Base-by-base conservation (phyloP, 2,797 vertebrate species). In the Lepilemur septentrionalis region DNA sequence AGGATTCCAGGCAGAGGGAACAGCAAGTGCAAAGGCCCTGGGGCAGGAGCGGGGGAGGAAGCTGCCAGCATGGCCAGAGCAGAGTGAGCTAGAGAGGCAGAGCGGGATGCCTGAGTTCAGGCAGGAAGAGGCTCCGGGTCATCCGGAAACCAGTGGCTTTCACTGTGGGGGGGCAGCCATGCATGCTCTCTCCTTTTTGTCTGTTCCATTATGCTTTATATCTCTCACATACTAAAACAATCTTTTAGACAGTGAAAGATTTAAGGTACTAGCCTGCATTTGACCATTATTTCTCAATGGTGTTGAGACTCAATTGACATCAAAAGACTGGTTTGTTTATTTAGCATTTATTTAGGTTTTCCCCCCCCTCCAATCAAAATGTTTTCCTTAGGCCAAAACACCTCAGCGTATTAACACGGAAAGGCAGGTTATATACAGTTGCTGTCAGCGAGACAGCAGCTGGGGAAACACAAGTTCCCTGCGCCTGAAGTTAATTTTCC, bases 31-130 rank as follows among this genome's bases (percentile, higher is more conserved):
- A 50, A 81, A 89, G 82, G 87, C 83, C 50, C 72, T 41, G 59
- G 25, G 59, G 72, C 23, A 2, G 4, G 12, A 43, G 15, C 6
- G 0, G 4, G 5, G 41, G 52, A 30, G 73, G 87, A 52, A 30
- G 35, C 52, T 0, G 0, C 22, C 72, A 41, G 14, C 3, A 1
- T 22, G 38, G n/a, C 38, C 50, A 2, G 35, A 41, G 30, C 38
- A 41, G n/a, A 73, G 14, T 6, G 7, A 50, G 7, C 59, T 57
- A 17, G 41, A 22, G 9, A 23, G 4, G 35, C 12, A 28, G 7
- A 41, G 22, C 0, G 1, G 38, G 55, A 63, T 9, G 15, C 41
- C 65, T 7, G 18, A 55, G 12, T 14, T 17, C 80, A 20, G 28
- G 12, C 6, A 8, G 8, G 3, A 13, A 28, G 32, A 30, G 22